Evolutionary conservation across 2,888 invertebrate genomes (phyloP), one percentile per base, ranked within the genome.

Genomic region (Meliscaeva auricollis): DNA sequence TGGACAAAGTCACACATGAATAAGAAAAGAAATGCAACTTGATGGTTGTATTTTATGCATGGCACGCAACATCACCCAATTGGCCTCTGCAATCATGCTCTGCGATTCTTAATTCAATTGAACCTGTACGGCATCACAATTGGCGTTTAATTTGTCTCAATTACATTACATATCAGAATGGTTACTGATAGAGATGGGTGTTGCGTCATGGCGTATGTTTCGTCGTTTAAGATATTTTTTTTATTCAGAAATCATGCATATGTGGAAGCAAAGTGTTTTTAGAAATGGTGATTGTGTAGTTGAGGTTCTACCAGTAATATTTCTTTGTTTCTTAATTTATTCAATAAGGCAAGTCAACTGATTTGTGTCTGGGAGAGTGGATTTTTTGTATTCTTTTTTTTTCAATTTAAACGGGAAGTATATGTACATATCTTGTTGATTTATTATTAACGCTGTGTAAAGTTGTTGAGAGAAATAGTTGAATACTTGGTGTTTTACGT

Each of bases 91-190:
- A 76, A 80, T 84, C 75, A 75, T 50, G 66, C 52, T 46, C 38
- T 60, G 30, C 58, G 17, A 75, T 62, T 70, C 66, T 80, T 85
- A 85, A 85, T 85, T 85, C 60, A 85, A 85, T 85, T 85, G 84
- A 85, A 85, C 84, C 68, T 68, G 66, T 80, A 80, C 74, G 50
- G 66, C 84, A 85, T 75, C 80, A 75, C 84, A 85, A 85, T 85
- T 85, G 80, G 66, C 20, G 72, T 72, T 76, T 66, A 85, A 85
- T 85, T 85, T 80, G 72, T 50, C 9, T 80, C 80, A 80, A 85
- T 85, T 85, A 80, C 60, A 85, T 85, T 80, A 80, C 66, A 52
- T 80, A 72, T 50, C 15, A 11, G 22, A 44, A 20, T 17, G 13
- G 11, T 46, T 17, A 30, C n/a, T 8, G 8, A 1, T 32, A 60